Evolutionary conservation across 2,888 invertebrate genomes (phyloP).

Genomic region (Chironomus riparius): DNA sequence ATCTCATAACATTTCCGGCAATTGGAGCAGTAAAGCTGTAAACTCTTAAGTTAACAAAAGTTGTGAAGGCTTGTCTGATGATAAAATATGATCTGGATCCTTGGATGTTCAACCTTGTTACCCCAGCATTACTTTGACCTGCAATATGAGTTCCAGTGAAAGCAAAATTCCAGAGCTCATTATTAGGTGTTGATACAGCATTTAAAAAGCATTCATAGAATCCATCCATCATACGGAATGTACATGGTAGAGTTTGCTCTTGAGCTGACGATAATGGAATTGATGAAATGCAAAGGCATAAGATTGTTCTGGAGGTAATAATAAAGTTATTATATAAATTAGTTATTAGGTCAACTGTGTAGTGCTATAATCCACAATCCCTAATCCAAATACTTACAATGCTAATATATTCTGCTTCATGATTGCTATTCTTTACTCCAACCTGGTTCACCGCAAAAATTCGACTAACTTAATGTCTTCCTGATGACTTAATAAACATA

Average conservation of each 20-base stretch:
- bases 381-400: too few species aligned
- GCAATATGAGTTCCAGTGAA: neutral
- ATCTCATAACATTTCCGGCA: neutral
- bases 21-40: neutral
- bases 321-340: too few species aligned
- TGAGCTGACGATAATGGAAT: too few species aligned
- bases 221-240: neutral
- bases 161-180: neutral
- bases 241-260: neutral
- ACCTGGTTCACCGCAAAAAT: too few species aligned
- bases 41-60: neutral
- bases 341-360: too few species aligned
- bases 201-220: neutral
- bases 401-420: too few species aligned
- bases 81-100: neutral
- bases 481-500: too few species aligned
- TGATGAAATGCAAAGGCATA: neutral
- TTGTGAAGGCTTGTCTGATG: neutral
- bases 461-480: too few species aligned
- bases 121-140: neutral
- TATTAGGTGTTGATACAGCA: neutral
- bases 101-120: neutral
- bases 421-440: too few species aligned
- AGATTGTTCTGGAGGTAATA: neutral
- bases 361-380: too few species aligned